Evolutionary conservation across 2,888 invertebrate genomes (phyloP).

Genomic region (Drosophila kambysellisi): DNA sequence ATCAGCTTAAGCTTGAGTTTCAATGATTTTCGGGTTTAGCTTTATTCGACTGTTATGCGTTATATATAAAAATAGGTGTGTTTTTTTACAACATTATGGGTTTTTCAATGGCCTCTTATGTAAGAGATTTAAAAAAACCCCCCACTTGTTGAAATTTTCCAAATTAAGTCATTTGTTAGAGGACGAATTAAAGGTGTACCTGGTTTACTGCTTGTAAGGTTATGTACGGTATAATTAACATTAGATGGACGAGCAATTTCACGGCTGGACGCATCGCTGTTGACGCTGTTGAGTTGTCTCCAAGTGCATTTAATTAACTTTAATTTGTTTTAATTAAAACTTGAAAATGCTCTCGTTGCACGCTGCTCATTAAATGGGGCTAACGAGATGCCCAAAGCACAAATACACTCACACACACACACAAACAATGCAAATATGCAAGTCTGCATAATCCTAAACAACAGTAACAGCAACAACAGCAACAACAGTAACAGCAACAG

Average conservation of each 20-base stretch:
- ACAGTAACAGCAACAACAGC: slow-evolving; percentile 17
- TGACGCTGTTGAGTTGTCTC: slow-evolving; percentile 21
- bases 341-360: slow-evolving; percentile 42
- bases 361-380: slow-evolving; percentile 47
- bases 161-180: slow-evolving; percentile 56
- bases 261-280: slow-evolving; percentile 35
- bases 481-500: slow-evolving; percentile 3
- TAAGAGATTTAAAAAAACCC: neutral
- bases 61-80: slow-evolving; percentile 3
- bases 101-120: neutral
- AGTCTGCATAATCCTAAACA: slow-evolving; percentile 51
- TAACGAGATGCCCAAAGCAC: slow-evolving; percentile 26
- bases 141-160: slow-evolving; percentile 32
- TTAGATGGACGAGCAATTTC: slow-evolving; percentile 47
- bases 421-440: slow-evolving; percentile 8
- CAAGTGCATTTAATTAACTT: slow-evolving; percentile 72
- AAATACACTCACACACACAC: slow-evolving; percentile 5
- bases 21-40: slow-evolving; percentile 50
- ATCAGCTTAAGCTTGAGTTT: slow-evolving; percentile 64
- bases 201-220: slow-evolving; percentile 6
- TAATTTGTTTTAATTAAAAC: slow-evolving; percentile 74
- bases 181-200: slow-evolving; percentile 15
- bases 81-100: slow-evolving; percentile 5
- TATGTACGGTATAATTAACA: slow-evolving; percentile 26
- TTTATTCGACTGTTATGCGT: slow-evolving; percentile 27